Evolutionary conservation across 2,797 vertebrate species (phyloP).

Genomic region (Labroides dimidiatus): DNA sequence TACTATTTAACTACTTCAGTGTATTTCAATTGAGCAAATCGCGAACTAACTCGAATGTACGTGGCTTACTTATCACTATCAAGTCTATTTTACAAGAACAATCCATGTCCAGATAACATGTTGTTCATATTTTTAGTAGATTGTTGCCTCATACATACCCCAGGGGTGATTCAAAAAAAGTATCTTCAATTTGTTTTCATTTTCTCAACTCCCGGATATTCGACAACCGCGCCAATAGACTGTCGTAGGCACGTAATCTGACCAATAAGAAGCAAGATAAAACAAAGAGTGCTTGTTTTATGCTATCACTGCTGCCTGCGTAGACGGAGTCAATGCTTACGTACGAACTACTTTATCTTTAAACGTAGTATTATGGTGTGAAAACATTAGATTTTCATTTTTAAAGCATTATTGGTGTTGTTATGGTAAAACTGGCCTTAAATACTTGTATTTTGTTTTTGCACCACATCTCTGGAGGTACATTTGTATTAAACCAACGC

Average conservation of each 20-base stretch:
- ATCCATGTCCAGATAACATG: neutral
- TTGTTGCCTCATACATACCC: conserved; percentile 31
- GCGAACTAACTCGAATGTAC: neutral
- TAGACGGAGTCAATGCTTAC: neutral
- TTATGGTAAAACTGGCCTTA: too few relatives aligned
- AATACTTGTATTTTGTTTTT: too few relatives aligned
- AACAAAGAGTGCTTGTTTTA: conserved; percentile 38
- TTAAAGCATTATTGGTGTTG: too few relatives aligned
- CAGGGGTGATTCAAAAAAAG: neutral
- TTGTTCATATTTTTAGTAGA: neutral
- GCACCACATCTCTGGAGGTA: conserved; percentile 41
- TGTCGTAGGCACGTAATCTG: conserved; percentile 10
- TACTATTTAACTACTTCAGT: neutral
- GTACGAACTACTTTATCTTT: rapidly evolving
- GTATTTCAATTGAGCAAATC: too few relatives aligned
- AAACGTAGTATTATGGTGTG: rapidly evolving
- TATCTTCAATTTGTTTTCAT: neutral
- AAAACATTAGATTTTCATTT: too few relatives aligned
- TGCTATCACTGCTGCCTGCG: rapidly evolving
- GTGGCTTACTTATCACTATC: neutral
- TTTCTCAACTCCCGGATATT: conserved; percentile 24
- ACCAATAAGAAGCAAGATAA: conserved; percentile 65
- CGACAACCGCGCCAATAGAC: conserved; percentile 74
- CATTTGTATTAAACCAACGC: rapidly evolving
- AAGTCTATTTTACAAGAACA: neutral